Evolutionary conservation across 2,113 vertebrate genomes (phyloP), one percentile per base, ranked within the genome.

Genomic region (Zapornia atra): DNA sequence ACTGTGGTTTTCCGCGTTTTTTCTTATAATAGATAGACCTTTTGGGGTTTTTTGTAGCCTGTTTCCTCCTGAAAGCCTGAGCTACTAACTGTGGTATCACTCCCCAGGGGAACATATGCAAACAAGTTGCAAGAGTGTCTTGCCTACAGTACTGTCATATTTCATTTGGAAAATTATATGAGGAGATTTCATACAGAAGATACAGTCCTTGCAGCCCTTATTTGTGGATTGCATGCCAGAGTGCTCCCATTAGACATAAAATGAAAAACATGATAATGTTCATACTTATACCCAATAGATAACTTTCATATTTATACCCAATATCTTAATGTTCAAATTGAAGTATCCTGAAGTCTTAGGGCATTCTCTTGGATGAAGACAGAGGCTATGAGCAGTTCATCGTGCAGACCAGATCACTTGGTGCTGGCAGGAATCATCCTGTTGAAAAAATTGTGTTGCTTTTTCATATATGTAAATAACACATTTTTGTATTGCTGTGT

Each of bases 51-150:
- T 57, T 86, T 71, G 36, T 65, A 68, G 28, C 10, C 8, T 61
- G 15, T 68, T 81, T 90, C 31, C 65, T 88, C 21, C 46, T 75
- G 75, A 94, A 92, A 88, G 13, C n/a, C 56, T 72, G 46, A 69
- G 44, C 78, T 82, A 57, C 63, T 63, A 54, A 77, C 81, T 44
- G 38, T 66, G 34, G 36, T 34, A 88, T 92, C 54, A 29, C 8
- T 93, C 82, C 96, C 57, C 46, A 71, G 28, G n/a, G 76, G 20
- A 96, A 60, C 34, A 76, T 57, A 88, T 34, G 69, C 69, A 96
- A 90, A 93, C 17, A 92, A 90, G 40, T 63, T 66, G 36, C 56
- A 75, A 54, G 59, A 86, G 28, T 88, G 15, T 90, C 13, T 86
- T 92, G 60, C 71, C 61, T 75, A 56, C 34, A 38, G 12, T 54